Evolutionary conservation across 1,140 invertebrate species (phyloP).

Genomic region (Acromyrmex heyeri): DNA sequence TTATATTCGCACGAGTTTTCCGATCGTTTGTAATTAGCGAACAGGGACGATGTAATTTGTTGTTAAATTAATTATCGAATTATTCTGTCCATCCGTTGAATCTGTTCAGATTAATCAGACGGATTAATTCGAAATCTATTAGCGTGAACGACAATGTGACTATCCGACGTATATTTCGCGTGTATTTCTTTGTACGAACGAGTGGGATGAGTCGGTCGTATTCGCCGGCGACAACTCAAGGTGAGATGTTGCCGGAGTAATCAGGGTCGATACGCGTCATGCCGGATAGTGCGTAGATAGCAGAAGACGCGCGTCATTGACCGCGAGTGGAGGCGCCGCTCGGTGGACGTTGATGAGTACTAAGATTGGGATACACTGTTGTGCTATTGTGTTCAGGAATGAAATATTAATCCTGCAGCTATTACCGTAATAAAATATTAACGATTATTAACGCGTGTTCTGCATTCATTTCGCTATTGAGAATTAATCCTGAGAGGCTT

Average conservation of each 20-base stretch:
- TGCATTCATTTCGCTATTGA: neutral
- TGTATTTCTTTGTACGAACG: neutral
- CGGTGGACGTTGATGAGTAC: constrained; percentile 79
- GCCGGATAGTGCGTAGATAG: constrained; percentile 50
- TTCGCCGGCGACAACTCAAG: neutral
- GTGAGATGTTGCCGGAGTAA: constrained; percentile 14
- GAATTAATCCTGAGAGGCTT: neutral
- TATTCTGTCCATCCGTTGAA: neutral
- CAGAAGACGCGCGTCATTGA: constrained; percentile 62
- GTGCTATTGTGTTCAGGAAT: neutral
- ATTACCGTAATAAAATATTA: neutral
- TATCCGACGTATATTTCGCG: neutral
- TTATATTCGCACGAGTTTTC: neutral
- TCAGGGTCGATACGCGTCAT: constrained; percentile 50
- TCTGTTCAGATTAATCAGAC: neutral
- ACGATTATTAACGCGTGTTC: neutral
- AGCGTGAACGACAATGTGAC: neutral
- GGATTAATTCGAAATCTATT: neutral
- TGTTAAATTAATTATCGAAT: constrained; percentile 15
- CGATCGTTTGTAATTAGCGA: neutral
- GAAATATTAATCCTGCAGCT: neutral
- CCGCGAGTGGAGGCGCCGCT: constrained; percentile 74
- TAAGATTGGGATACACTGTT: constrained; percentile 37
- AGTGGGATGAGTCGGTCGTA: neutral
- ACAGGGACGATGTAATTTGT: neutral